phyloP scores from a whole-genome alignment of 2,888 invertebrate genomes.

The Aquatica leii region DNA sequence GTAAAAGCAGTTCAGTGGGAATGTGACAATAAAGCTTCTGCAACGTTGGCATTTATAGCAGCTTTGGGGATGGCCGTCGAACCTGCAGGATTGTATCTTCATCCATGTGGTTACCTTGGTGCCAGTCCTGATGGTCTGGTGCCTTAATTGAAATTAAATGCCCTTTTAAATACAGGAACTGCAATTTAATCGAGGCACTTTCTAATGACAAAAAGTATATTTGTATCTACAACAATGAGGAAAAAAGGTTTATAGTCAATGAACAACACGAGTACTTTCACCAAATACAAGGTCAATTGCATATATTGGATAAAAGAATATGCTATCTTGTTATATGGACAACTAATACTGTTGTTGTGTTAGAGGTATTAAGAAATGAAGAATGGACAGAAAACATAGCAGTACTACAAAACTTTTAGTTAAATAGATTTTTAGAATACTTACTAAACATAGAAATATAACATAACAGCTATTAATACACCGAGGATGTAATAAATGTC shows the following conservation, averaged over 20 bases:
- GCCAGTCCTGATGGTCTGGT: slow-evolving; percentile 27
- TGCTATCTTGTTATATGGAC: slow-evolving; percentile 14
- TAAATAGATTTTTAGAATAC: slow-evolving; percentile 1
- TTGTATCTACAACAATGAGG: neutral
- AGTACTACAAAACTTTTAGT: neutral
- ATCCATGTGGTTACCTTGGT: slow-evolving; percentile 21
- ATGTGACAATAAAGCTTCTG: slow-evolving; percentile 1
- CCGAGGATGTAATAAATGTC: too few relatives aligned
- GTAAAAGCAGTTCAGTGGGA: slow-evolving; percentile 6
- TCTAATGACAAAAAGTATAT: slow-evolving; percentile 8
- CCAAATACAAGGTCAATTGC: slow-evolving; percentile 18
- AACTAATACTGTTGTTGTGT: neutral
- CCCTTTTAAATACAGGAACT: slow-evolving; percentile 19
- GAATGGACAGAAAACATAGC: neutral
- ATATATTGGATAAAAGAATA: slow-evolving; percentile 8
- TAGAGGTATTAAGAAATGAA: neutral
- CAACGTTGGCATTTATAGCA: neutral
- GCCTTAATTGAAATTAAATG: slow-evolving; percentile 30
- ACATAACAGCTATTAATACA: neutral
- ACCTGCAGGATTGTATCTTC: slow-evolving; percentile 11
- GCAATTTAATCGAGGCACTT: slow-evolving; percentile 1
- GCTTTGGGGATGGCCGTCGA: neutral
- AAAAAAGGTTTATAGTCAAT: slow-evolving; percentile 5
- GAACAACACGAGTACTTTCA: slow-evolving; percentile 12
- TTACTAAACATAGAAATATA: neutral